Conservation (phyloP, 1,140 invertebrate species). For the Orchestia grillus region DNA sequence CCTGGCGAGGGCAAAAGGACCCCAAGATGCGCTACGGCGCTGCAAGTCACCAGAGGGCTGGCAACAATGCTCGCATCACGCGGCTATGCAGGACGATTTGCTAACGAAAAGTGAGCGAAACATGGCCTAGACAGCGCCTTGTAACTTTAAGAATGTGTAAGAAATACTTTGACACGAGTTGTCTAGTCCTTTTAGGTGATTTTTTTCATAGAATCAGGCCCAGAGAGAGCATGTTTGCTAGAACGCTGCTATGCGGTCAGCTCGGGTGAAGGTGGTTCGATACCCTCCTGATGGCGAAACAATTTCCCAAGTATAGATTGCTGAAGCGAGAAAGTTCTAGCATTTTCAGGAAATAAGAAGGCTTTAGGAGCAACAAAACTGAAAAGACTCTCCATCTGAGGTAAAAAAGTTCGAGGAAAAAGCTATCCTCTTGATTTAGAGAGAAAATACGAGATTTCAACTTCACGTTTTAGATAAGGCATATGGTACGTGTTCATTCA, state of each 20-base stretch:
- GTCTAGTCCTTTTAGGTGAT: neutral
- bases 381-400: too few relatives aligned
- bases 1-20: neutral
- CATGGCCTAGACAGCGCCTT: neutral
- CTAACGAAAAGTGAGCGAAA: neutral
- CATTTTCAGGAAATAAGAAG: too few relatives aligned
- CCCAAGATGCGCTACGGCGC: neutral
- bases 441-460: too few relatives aligned
- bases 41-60: neutral
- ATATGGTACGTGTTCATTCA: too few relatives aligned
- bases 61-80: neutral
- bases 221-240: too few relatives aligned
- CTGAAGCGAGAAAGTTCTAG: too few relatives aligned
- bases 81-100: neutral
- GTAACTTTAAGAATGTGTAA: neutral
- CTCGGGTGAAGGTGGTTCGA: too few relatives aligned
- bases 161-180: neutral
- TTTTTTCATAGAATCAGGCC: neutral
- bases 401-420: too few relatives aligned
- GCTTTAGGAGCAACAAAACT: too few relatives aligned
- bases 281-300: neutral
- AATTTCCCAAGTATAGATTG: neutral
- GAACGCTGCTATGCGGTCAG: too few relatives aligned
- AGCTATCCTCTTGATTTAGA: too few relatives aligned
- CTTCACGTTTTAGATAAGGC: too few relatives aligned